Evolutionary conservation across 2,797 vertebrate genomes (phyloP), one percentile per base, ranked within the genome.

Genomic region (Phyllotis vaccarum): DNA sequence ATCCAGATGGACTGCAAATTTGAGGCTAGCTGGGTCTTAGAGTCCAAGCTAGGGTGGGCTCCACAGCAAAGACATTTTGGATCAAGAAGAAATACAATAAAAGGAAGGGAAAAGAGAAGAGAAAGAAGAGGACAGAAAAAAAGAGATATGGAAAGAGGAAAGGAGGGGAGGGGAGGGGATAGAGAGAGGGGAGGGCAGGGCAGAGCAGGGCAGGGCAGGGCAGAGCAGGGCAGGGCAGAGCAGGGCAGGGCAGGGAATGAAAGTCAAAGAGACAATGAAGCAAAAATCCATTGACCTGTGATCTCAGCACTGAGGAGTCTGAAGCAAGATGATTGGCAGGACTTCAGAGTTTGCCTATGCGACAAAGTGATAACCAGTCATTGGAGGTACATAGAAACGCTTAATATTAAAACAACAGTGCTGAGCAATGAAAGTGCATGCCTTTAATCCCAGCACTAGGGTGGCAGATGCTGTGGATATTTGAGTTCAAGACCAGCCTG

Each of bases 201-300:
- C 43, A 12, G 75, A 46, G 46, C 17, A 3, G 12, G 16, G 31
- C 22, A 10, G 13, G 14, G 13, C 4, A 8, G 34, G 1, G 6
- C 24, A 2, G 12, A 7, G 3, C n/a, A 7, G 0, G 37, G 1
- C 2, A 21, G 5, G 2, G 5, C 27, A 34, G 2, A 0, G 3
- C 10, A 66, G 19, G 5, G 19, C 11, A 52, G 5, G 17, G 40
- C 1, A 11, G 1, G 75, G 2, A 17, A 60, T 43, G 6, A 13
- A 62, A 46, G 10, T n/a, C 40, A 64, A 31, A 85, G 46, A n/a
- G 6, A 10, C 43, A 22, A 34, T 14, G 29, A 66, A 3, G 14
- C 68, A 40, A 72, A 72, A 46, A 8, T 17, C 17, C 60, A 49
- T 34, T 85, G 60, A 22, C 60, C 70, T 49, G 11, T 49, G 4